phyloP scores from a whole-genome alignment of 2,888 invertebrate genomes.

The Vanessa cardui region DNA sequence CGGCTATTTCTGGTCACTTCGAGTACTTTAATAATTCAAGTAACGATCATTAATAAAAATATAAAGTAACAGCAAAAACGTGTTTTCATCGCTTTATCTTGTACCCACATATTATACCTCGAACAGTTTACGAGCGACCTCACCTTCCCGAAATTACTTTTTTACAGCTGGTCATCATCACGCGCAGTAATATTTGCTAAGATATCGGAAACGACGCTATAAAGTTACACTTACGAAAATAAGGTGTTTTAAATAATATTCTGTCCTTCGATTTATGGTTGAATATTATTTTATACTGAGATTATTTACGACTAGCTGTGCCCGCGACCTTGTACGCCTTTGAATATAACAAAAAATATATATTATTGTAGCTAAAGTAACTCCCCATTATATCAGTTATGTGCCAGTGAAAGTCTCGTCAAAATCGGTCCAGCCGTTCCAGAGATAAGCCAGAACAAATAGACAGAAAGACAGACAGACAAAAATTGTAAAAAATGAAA shows the following conservation, averaged over 20 bases:
- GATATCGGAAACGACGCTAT: constrained; percentile 53
- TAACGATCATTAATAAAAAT: constrained; percentile 5
- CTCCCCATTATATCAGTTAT: no score
- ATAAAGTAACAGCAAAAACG: background rate
- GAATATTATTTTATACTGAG: background rate
- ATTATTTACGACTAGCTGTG: no score
- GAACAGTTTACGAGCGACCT: constrained; percentile 57
- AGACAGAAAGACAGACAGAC: no score
- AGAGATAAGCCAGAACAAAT: no score
- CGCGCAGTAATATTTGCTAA: constrained; percentile 51
- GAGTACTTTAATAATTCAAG: background rate
- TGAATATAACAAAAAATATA: no score
- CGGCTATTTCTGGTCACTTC: background rate
- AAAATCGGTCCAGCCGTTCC: no score
- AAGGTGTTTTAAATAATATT: background rate
- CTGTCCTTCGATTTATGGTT: background rate
- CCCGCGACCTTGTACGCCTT: no score
- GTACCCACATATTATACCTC: background rate
- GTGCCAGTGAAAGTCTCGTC: no score
- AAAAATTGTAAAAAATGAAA: no score
- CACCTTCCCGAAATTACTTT: constrained; percentile 52
- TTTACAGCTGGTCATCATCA: constrained; percentile 62
- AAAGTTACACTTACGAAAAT: constrained; percentile 1
- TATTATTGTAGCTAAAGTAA: no score
- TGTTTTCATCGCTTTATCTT: constrained; percentile 2